These are phyloP conservation scores for Thrips palmi DNA, from an alignment of 1,140 invertebrate genomes.

Conservation along the genomic window DNA sequence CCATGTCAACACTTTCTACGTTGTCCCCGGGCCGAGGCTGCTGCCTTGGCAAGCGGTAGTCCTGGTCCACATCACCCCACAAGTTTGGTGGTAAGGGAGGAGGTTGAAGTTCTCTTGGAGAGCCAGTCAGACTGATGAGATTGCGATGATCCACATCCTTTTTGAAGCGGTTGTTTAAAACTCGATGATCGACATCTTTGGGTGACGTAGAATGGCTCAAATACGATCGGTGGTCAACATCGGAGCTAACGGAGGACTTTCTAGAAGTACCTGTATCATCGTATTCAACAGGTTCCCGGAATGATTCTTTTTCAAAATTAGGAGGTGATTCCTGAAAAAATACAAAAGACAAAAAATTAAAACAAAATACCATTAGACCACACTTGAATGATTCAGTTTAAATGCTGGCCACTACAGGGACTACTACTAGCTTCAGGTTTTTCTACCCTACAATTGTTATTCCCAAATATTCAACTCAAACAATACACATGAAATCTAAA, in stretches of 20 bases:
- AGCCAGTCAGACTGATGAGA: conserved; percentile 62
- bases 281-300: conserved; percentile 33
- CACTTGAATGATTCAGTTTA: too few relatives aligned
- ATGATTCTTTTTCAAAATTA: conserved; percentile 35
- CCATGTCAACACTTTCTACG: conserved; percentile 48
- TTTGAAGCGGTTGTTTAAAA: not conserved
- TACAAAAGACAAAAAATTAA: too few relatives aligned
- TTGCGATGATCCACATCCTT: conserved; percentile 65
- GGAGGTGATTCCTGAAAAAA: conserved; percentile 49
- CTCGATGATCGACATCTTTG: conserved; percentile 14
- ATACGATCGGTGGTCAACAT: conserved; percentile 13
- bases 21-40: conserved; percentile 25
- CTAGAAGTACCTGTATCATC: conserved; percentile 22
- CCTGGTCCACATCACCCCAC: conserved; percentile 11
- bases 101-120: conserved; percentile 26
- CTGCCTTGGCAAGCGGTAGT: conserved; percentile 8
- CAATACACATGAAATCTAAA: too few relatives aligned
- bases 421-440: too few relatives aligned
- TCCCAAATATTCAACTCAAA: too few relatives aligned
- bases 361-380: too few relatives aligned
- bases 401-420: too few relatives aligned
- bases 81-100: conserved; percentile 11
- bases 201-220: too few relatives aligned
- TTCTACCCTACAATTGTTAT: too few relatives aligned
- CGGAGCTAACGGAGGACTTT: not conserved